Base-by-base conservation (phyloP, 2,113 vertebrate genomes). In the Mormyrus iriodes region DNA sequence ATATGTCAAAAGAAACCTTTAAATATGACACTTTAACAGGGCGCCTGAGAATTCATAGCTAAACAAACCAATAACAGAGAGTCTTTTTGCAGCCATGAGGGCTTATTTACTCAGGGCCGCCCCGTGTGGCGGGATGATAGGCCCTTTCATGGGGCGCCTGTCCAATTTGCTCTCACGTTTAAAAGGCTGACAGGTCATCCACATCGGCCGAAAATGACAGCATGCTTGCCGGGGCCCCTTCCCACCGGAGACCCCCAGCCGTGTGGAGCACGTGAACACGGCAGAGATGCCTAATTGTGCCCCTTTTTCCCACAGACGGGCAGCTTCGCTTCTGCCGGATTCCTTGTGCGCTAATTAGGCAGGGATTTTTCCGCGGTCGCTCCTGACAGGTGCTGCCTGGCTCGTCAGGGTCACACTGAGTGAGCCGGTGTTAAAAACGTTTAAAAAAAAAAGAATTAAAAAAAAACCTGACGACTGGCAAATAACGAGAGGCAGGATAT, bases 351-450 rank as follows among this genome's bases (percentile, higher is more conserved):
- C 97, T 99, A 99, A 99, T 99, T 99, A 98, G 97, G 95, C 95
- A 96, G 95, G 97, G 97, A 97, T 97, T 97, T 96, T 97, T 96
- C 96, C 95, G 96, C 95, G 97, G 97, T 96, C 97, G 96, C 97
- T 97, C 97, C 97, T 98, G 98, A 99, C 98, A 99, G 98, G 98
- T 99, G 98, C 97, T 97, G 97, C 97, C 51, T 97, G 97, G 97
- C 97, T 96, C 98, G 96, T 97, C 95, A 97, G 97, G 98, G 97
- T 98, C 97, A 97, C 96, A 95, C 96, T 96, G 97, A 97, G 96
- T 58, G 96, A 96, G 96, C 96, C 96, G 95, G 93, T 96, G 96
- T 97, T 97, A 95, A 93, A 96, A 86, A 97, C 97, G 97, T n/a
- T n/a, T n/a, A 97, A 97, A 98, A 98, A 95, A 95, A 95, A 97